Conservation (phyloP, 2,888 invertebrate species). For the Napeogenes sylphis region DNA sequence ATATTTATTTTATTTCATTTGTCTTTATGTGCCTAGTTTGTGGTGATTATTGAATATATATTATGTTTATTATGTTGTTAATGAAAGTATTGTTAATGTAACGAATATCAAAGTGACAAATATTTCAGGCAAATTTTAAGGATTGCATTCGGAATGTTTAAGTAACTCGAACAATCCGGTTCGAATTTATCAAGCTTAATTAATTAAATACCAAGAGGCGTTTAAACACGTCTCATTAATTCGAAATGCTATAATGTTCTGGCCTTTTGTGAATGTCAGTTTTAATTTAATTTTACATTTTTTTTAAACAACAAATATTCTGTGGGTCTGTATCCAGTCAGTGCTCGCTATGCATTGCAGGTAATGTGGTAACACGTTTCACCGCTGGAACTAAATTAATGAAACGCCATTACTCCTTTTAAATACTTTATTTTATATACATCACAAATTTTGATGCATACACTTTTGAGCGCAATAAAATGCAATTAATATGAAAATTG, state of each 20-base stretch:
- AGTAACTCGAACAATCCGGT: conserved; percentile 30
- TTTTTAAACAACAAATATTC: conserved; percentile 24
- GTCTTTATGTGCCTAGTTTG: too few species aligned
- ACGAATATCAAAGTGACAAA: conserved; percentile 11
- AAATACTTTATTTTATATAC: conserved; percentile 35
- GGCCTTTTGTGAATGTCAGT: conserved; percentile 42
- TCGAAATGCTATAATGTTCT: conserved; percentile 47
- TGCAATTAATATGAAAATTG: conserved; percentile 49
- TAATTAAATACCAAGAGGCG: conserved; percentile 50
- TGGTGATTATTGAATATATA: too few species aligned
- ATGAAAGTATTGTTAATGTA: not conserved
- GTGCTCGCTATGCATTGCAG: conserved; percentile 23
- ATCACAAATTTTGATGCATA: conserved; percentile 33
- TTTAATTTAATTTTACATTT: conserved; percentile 34
- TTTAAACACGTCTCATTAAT: conserved; percentile 51
- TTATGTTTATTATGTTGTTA: too few species aligned
- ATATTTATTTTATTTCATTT: not conserved
- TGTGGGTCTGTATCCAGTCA: conserved; percentile 12
- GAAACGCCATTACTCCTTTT: conserved; percentile 35
- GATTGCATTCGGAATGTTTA: conserved; percentile 15
- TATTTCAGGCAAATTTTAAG: conserved; percentile 13
- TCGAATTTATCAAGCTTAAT: conserved; percentile 48
- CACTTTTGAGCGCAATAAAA: conserved; percentile 40
- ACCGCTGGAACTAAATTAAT: conserved; percentile 35
- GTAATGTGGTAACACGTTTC: conserved; percentile 34